These are phyloP conservation scores for Hystrix brachyura DNA, from an alignment of 2,113 vertebrate genomes.

Conservation along the genomic window DNA sequence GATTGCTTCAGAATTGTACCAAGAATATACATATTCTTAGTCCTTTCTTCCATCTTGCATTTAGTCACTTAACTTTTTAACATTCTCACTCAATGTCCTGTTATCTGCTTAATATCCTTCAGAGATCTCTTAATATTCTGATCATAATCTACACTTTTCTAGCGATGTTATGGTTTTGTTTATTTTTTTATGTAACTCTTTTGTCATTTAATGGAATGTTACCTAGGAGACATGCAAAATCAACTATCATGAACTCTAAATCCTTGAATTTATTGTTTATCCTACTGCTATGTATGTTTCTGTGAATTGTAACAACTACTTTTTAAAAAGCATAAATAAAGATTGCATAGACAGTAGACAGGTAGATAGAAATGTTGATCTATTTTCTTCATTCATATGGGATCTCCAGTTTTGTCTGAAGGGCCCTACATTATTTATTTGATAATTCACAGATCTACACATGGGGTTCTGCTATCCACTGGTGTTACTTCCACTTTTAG, in stretches of 20 bases:
- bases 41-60: not conserved
- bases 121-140: not conserved
- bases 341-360: not conserved
- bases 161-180: not conserved
- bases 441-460: not conserved
- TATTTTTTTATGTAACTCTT: not conserved
- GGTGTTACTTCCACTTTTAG: not conserved
- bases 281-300: not conserved
- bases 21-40: not conserved
- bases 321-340: conserved; percentile 36
- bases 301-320: not conserved
- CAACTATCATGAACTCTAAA: not conserved
- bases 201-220: not conserved
- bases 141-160: not conserved
- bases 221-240: not conserved
- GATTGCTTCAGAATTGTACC: not conserved
- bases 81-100: not conserved
- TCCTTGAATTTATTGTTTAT: not conserved
- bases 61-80: not conserved
- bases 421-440: not conserved
- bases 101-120: not conserved
- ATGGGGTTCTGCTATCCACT: not conserved
- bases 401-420: conserved; percentile 32
- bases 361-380: not conserved
- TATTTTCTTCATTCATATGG: not conserved